Base-by-base conservation (phyloP, 2,797 vertebrate genomes). In the Smutsia gigantea region DNA sequence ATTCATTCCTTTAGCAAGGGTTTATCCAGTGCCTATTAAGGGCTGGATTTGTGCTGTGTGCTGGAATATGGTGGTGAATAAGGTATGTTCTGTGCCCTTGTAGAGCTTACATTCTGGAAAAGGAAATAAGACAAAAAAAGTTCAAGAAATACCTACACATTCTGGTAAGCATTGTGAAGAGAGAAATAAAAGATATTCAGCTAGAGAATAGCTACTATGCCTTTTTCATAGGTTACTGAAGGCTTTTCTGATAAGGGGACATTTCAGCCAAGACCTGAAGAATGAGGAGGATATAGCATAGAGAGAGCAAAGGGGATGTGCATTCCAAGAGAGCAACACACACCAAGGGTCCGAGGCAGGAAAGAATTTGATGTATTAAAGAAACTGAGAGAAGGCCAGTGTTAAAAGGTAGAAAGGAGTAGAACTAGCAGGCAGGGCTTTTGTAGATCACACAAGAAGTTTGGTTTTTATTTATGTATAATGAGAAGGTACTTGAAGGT, bases 351-450 rank as follows among this genome's bases (percentile, higher is more conserved):
- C 63, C n/a, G 66, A 61, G 51, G 31, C 68, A 86, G 63, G 42
- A 91, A 95, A 85, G n/a, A 95, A 74, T 27, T 84, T 42, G 12
- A 3, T 81, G 19, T 93, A 25, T 74, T 91, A 93, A 90, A 93
- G 77, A 84, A 92, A 84, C 29, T 78, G 37, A 72, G 55, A 82
- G 12, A 69, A 96, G 57, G 7, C 53, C 21, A 69, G 55, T 87
- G 9, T 81, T 92, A 49, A 87, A 87, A 85, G 27, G 29, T 72
- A 87, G 66, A 84, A 63, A 46, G 51, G 57, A 49, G 8, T 46
- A 46, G n/a, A 72, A 27, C 92, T 94, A 88, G 49, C 57, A 81
- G 51, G 19, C 29, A 81, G 29, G 42, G 5, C 31, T 90, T 95
- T 68, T 87, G 19, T 90, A 66, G 53, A 53, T 31, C 25, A 27